These are phyloP conservation scores for Bubo scandiacus DNA, from an alignment of 2,113 vertebrate species.

Conservation along the genomic window DNA sequence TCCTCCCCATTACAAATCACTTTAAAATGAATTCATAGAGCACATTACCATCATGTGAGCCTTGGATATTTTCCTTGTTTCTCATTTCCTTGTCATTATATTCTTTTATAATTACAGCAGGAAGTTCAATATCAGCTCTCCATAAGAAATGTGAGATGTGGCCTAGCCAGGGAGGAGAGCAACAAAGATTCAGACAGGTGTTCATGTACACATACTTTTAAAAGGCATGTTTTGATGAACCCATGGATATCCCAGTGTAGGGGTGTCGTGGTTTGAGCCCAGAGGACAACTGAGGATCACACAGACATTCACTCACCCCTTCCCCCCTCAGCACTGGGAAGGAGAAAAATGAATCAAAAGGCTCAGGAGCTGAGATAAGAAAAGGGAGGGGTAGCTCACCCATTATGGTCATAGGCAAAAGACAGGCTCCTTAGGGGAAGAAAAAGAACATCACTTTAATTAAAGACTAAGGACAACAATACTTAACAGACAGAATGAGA, in stretches of 20 bases:
- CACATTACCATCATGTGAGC: accelerated
- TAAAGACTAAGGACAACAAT: too few relatives aligned
- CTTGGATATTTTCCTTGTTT: background rate
- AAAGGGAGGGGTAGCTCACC: too few relatives aligned
- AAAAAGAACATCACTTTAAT: too few relatives aligned
- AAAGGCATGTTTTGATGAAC: background rate
- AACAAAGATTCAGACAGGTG: background rate
- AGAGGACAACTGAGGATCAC: too few relatives aligned
- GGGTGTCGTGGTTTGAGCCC: too few relatives aligned
- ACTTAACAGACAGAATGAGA: too few relatives aligned
- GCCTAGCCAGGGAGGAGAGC: background rate
- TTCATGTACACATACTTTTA: background rate
- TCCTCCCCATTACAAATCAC: background rate
- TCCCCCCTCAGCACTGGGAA: too few relatives aligned
- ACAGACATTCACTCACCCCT: too few relatives aligned
- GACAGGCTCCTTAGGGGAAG: too few relatives aligned
- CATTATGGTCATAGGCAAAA: too few relatives aligned
- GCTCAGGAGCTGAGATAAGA: too few relatives aligned
- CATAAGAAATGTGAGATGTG: background rate
- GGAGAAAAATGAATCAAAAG: too few relatives aligned
- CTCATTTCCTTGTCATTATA: background rate
- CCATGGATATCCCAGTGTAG: background rate
- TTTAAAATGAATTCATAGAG: background rate
- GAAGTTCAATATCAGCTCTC: background rate
- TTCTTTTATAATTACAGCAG: background rate